These are phyloP conservation scores for Gryon sp. DNA, from an alignment of 1,140 invertebrate species.

Conservation along the genomic window DNA sequence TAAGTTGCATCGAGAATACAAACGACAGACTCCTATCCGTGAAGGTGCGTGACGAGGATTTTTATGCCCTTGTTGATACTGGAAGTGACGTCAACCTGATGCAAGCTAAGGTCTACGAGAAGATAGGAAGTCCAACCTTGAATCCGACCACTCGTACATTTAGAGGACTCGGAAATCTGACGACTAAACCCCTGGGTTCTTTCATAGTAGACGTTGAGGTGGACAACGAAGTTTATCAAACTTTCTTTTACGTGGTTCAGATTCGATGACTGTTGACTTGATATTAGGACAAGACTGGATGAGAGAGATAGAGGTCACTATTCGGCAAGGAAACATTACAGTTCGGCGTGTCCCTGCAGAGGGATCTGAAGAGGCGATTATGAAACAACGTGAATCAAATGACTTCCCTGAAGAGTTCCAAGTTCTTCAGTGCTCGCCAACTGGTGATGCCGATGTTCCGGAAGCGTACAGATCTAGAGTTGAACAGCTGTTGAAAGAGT, in stretches of 20 bases:
- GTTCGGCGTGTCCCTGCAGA: background rate
- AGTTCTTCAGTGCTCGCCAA: background rate
- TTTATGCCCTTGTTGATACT: slow-evolving; percentile 33
- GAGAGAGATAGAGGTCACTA: slow-evolving; percentile 4
- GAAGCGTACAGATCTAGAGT: background rate
- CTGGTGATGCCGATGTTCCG: background rate
- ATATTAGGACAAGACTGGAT: no score
- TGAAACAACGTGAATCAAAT: no score
- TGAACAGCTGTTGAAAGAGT: background rate
- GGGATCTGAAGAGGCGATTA: no score
- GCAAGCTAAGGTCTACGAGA: slow-evolving; percentile 1
- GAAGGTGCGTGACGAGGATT: background rate
- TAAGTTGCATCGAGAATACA: background rate
- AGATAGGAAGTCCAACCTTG: background rate
- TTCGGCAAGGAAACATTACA: slow-evolving; percentile 10
- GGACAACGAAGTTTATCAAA: no score
- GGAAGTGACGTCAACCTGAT: slow-evolving; percentile 47
- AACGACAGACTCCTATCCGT: slow-evolving; percentile 9
- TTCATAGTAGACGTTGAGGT: no score
- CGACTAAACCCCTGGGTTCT: no score
- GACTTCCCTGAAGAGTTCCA: background rate
- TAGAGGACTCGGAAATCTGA: no score
- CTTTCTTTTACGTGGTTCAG: no score
- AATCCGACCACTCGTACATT: no score
- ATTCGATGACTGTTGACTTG: no score